Conservation (phyloP, 2,888 invertebrate species). For the Morinoia aosen region DNA sequence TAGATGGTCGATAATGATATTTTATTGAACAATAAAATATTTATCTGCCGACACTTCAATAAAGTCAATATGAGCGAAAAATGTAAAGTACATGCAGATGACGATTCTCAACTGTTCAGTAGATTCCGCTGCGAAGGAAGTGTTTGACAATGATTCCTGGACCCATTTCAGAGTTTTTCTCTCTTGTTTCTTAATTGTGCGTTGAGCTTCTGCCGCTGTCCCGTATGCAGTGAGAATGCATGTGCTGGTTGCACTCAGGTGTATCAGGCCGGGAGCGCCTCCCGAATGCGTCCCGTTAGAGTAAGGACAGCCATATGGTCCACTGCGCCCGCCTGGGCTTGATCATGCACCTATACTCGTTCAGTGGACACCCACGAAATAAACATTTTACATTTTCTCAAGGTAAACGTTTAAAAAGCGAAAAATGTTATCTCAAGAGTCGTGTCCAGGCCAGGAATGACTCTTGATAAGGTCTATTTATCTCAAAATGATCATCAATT, state of each 20-base stretch:
- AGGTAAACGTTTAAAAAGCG: not conserved
- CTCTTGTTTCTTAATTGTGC: not conserved
- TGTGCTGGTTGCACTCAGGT: not conserved
- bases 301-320: slow-evolving; percentile 27
- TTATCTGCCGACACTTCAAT: not conserved
- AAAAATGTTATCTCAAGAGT: not conserved
- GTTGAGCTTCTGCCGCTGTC: not conserved
- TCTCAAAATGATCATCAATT: not conserved
- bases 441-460: not conserved
- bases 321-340: not conserved
- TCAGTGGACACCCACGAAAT: not conserved
- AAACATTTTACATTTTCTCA: not conserved
- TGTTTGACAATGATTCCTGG: not conserved
- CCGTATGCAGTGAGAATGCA: not conserved
- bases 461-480: not conserved
- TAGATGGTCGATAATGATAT: not conserved
- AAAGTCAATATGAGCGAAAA: not conserved
- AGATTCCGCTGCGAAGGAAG: not conserved
- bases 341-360: not conserved
- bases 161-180: not conserved
- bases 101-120: not conserved
- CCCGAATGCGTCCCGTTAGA: not conserved
- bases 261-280: not conserved
- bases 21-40: not conserved
- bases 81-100: not conserved